Evolutionary conservation across 1,140 invertebrate species (phyloP), one percentile per base, ranked within the genome.

Genomic region (Lepeophtheirus salmonis): DNA sequence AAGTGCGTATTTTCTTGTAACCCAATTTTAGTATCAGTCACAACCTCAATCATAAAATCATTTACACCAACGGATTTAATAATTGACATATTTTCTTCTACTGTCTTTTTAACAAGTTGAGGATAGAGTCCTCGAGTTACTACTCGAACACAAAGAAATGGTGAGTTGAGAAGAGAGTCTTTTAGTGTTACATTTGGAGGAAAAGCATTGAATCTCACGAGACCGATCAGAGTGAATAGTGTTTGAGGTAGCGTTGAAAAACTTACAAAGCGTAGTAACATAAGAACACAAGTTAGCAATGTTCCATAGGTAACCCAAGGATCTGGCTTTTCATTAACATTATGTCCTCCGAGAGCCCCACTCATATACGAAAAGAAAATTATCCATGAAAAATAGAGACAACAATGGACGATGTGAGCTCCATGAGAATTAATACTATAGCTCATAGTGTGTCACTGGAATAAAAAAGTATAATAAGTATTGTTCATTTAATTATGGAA

Each of bases 41-140:
- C 92, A 18, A 97, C 89, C 78, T 97, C 91, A 65, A 97, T 85
- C 62, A 96, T 80, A 68, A 95, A 98, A 70, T 97, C 95, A 70
- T 96, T 89, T 48, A 97, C 72, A 3, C 91, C 91, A 3, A 86
- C 82, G 68, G 89, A 83, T 55, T 82, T 73, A 68, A 92, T 97
- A 51, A 81, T 84, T 65, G 86, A 83, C 70, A 96, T 80, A 71
- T 98, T 98, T 61, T 84, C 77, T 50, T 68, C 67, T 0, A 97
- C 86, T 77, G 96, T 97, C 50, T 79, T 79, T 68, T 81, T 81
- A 0, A 97, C 90, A 53, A 97, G 73, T 62, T 91, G 81, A 1
- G 92, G 88, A 73, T 84, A 97, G 72, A 95, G 88, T 1, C 94
- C 94, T 62, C 90, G 78, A 0, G 94, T 97, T 0, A 98, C 94